Evolutionary conservation across 2,797 vertebrate species (phyloP), one percentile per base, ranked within the genome.

Genomic region (Chaenodraco wilsoni): DNA sequence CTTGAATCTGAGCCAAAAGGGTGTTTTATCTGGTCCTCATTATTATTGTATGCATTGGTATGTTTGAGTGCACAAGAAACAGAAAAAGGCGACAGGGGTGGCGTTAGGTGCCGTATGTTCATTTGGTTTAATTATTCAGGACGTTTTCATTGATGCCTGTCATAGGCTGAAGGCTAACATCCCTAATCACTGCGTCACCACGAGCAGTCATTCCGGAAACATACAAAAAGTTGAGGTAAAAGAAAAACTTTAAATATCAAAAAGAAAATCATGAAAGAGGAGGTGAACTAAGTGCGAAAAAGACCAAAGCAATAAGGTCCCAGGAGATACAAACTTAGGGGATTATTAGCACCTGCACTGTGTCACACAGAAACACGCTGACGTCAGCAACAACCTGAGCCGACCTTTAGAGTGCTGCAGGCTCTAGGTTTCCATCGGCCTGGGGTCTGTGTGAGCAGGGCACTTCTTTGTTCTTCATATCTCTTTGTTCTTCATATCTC

Each of bases 391-490:
- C 52, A 56, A 69, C 78, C 76, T 31, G 54, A 69, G 72, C 52
- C 43, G 43, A 84, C 82, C 84, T 76, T 78, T 62, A 1, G 58
- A 85, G 71, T 51, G 82, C 74, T 78, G 69, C 55, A 10, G 76
- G 78, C 74, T 74, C 76, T 87, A 75, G 78, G 55, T 69, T 87
- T 83, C 78, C 64, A 81, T 83, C 65, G 68, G 51, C 58, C 43
- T 23, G 19, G 27, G 58, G 69, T 72, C 55, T 59, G 45, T 43
- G 52, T 16, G 46, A 46, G 67, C 58, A 27, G 72, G 48, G 52
- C 72, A 74, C 68, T 78, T 66, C 85, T 86, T 88, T 88, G 85
- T 90, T 85, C 78, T 75, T 69, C 41, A 73, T 72, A 83, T 27
- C 23, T 66, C 85, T 86, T 88, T 88, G 85, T 90, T 85, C 78